A percentile compares a stretch with the other conserved stretches of the same genome.
phyloP scores from a whole-genome alignment of 2,113 vertebrate genomes.

The Eurypyga helias region DNA sequence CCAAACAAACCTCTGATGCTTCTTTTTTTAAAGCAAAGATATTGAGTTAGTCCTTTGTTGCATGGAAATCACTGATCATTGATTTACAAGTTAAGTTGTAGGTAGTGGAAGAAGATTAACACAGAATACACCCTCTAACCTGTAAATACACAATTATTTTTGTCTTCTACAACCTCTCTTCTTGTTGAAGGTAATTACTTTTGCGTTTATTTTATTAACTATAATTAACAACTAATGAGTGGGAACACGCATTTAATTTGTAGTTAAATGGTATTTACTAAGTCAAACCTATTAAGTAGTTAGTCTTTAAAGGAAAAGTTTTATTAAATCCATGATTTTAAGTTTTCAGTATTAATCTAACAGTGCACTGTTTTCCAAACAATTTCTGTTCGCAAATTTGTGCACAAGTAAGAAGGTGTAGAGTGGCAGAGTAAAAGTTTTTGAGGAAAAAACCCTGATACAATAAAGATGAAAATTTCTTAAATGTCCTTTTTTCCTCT shows the following conservation, averaged over 20 bases:
- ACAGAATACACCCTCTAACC: neutral
- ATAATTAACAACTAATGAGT: neutral
- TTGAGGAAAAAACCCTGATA: neutral
- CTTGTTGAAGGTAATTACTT: slow-evolving; percentile 35
- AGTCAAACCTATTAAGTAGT: neutral
- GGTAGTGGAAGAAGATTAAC: neutral
- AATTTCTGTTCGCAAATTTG: neutral
- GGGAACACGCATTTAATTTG: neutral
- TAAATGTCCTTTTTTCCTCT: neutral
- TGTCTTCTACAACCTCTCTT: neutral
- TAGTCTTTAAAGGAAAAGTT: neutral
- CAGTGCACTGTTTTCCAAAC: neutral
- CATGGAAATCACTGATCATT: neutral
- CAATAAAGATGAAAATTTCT: neutral
- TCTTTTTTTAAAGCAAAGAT: neutral
- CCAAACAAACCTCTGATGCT: neutral
- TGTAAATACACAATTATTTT: neutral
- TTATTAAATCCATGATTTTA: neutral
- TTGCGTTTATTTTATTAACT: neutral
- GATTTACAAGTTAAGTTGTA: neutral
- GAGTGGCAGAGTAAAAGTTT: neutral
- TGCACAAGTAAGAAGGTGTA: neutral
- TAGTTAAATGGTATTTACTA: neutral
- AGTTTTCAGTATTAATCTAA: neutral
- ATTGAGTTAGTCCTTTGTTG: neutral